Percentiles rank a stretch among this genome's conserved stretches.
phyloP scores from a whole-genome alignment of 2,888 invertebrate species.

The Calameuta filiformis region DNA sequence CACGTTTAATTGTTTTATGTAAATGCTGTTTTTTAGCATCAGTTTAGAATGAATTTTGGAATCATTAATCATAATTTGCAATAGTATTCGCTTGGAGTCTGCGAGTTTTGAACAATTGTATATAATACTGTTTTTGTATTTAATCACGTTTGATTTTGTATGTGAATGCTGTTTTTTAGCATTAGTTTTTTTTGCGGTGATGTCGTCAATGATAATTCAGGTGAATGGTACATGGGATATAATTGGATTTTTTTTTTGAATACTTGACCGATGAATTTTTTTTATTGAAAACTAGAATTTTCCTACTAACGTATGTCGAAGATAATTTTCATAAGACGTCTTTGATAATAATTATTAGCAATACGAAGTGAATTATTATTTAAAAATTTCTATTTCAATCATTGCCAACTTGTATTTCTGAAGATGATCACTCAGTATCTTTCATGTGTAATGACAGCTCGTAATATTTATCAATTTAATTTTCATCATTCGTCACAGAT shows the following conservation, averaged over 20 bases:
- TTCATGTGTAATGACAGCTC: background rate
- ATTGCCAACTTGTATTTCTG: background rate
- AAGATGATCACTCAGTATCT: background rate
- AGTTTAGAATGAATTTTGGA: background rate
- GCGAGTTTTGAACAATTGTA: too few relatives aligned
- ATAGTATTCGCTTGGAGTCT: too few relatives aligned
- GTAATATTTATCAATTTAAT: background rate
- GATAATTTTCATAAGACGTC: background rate
- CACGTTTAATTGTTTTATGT: too few relatives aligned
- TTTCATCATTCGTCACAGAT: conserved; percentile 57
- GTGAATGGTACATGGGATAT: background rate
- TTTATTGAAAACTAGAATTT: background rate
- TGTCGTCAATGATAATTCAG: background rate
- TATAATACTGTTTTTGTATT: too few relatives aligned
- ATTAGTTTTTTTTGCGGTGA: background rate
- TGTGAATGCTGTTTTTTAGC: too few relatives aligned
- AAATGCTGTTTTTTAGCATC: too few relatives aligned
- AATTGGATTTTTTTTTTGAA: background rate
- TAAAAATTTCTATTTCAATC: background rate
- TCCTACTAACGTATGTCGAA: background rate
- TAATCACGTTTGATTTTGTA: too few relatives aligned
- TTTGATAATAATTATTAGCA: background rate
- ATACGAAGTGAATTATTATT: background rate
- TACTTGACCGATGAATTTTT: background rate
- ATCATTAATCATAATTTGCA: too few relatives aligned